Conservation (phyloP, 2,113 vertebrate genomes). For the rat (Rattus norvegicus) region GRCr8 NC_086019.1:188646001-188646500, state of each 20-base stretch:
- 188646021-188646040: background rate
- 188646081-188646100: no score
- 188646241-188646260: background rate
- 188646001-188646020: no score
- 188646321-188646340: no score
- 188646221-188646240: background rate
- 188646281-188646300: background rate
- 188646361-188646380: background rate
- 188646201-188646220: background rate
- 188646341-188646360: background rate
- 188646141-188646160: background rate
- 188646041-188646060: no score
- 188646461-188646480: background rate
- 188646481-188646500: background rate
- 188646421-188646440: background rate
- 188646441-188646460: no score
- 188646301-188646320: background rate
- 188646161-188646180: background rate
- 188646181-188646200: background rate
- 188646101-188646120: background rate
- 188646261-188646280: background rate
- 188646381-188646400: background rate
- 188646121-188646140: background rate
- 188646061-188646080: background rate
- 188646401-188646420: background rate